Conservation (phyloP, 2,888 invertebrate genomes). For the Heliconius sara region DNA sequence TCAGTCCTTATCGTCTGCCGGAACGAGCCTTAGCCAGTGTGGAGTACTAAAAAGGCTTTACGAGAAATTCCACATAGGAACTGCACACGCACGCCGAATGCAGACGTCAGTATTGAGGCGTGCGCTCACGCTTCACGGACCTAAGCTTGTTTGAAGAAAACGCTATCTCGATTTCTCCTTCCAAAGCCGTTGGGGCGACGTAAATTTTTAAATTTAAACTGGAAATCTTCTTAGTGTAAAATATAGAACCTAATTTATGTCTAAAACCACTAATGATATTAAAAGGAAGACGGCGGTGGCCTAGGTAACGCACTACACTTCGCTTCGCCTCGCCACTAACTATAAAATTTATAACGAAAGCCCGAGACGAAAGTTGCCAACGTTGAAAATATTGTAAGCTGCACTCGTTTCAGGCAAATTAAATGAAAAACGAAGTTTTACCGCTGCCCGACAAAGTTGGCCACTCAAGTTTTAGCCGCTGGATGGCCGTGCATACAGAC, state of each 20-base stretch:
- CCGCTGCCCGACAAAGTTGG: slow-evolving; percentile 76
- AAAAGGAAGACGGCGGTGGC: slow-evolving; percentile 44
- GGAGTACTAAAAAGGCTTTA: slow-evolving; percentile 70
- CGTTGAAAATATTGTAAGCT: slow-evolving; percentile 82
- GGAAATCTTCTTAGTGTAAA: slow-evolving; percentile 29
- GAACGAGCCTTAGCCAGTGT: slow-evolving; percentile 67
- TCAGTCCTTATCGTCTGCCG: slow-evolving; percentile 80
- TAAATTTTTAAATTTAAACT: slow-evolving; percentile 35
- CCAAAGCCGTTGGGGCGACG: slow-evolving; percentile 31
- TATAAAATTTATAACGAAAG: slow-evolving; percentile 79
- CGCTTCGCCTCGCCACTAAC: slow-evolving; percentile 59
- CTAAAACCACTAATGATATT: slow-evolving; percentile 45
- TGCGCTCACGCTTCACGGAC: slow-evolving; percentile 63
- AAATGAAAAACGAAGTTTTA: slow-evolving; percentile 82
- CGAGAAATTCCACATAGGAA: slow-evolving; percentile 59
- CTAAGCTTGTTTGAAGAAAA: slow-evolving; percentile 71
- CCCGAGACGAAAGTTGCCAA: slow-evolving; percentile 74
- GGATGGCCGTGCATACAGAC: slow-evolving; percentile 55
- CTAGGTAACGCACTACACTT: slow-evolving; percentile 48
- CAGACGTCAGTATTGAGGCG: slow-evolving; percentile 58
- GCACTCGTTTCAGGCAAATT: slow-evolving; percentile 81
- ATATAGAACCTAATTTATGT: slow-evolving; percentile 34
- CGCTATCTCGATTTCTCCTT: slow-evolving; percentile 54
- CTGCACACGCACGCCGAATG: slow-evolving; percentile 63
- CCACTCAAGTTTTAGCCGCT: slow-evolving; percentile 73